phyloP scores from a whole-genome alignment of 2,797 vertebrate genomes.

The Sciurus carolinensis region DNA sequence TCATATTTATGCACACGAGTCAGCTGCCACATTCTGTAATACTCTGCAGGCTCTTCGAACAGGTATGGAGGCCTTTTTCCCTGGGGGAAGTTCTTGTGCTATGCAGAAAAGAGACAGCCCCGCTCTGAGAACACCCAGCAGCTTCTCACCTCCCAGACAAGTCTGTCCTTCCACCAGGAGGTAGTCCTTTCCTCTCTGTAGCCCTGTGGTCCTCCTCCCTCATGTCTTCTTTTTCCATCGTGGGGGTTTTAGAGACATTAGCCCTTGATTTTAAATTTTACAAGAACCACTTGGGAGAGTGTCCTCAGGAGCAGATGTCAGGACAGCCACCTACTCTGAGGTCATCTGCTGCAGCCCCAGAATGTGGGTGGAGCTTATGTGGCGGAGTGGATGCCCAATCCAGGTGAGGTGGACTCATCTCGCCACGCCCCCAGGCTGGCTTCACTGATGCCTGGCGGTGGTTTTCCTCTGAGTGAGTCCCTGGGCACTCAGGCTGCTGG shows the following conservation, averaged over 20 bases:
- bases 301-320: neutral
- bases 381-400: neutral
- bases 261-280: neutral
- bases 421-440: neutral
- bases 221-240: neutral
- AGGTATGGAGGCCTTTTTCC: neutral
- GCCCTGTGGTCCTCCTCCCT: no score
- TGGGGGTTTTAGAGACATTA: neutral
- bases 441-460: accelerated
- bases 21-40: neutral
- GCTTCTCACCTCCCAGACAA: neutral
- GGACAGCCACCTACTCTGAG: neutral
- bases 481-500: accelerated
- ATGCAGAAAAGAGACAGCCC: neutral
- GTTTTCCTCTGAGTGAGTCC: neutral
- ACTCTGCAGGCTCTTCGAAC: neutral
- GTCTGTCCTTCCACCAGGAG: neutral
- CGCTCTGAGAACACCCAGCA: neutral
- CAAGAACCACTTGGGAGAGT: neutral
- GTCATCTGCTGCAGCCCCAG: no score
- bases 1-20: neutral
- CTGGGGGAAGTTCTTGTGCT: neutral
- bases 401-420: neutral
- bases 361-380: no score
- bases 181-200: neutral